These are phyloP conservation scores for Ornithoptera priamus DNA, from an alignment of 2,888 invertebrate genomes.

Conservation along the genomic window DNA sequence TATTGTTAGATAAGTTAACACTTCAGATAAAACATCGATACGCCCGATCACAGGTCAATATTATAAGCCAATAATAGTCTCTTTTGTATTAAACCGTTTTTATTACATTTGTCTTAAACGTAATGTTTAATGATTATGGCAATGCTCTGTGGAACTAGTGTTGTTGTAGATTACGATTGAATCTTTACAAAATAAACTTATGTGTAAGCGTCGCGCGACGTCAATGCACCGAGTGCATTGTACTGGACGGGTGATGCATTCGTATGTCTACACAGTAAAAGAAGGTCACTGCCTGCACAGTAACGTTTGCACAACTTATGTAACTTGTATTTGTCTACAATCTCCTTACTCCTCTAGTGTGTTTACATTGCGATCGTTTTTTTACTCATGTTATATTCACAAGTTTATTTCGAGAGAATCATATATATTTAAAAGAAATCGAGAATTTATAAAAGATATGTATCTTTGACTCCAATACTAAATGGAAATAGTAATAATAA, in stretches of 20 bases:
- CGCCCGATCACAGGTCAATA: not conserved
- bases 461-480: not conserved
- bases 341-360: conserved; percentile 50
- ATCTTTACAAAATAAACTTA: conserved; percentile 53
- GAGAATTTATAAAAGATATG: no score
- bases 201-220: conserved; percentile 67
- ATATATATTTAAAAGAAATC: not conserved
- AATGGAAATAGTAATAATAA: not conserved
- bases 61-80: not conserved
- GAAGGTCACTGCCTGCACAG: conserved; percentile 69
- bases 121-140: not conserved
- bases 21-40: not conserved
- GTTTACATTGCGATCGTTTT: conserved; percentile 30
- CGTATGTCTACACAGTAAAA: conserved; percentile 54
- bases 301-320: conserved; percentile 62
- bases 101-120: not conserved
- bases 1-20: not conserved
- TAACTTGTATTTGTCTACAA: conserved; percentile 60
- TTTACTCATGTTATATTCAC: not conserved
- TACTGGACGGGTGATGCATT: conserved; percentile 68
- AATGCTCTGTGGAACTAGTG: not conserved
- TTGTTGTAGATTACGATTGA: not conserved
- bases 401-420: not conserved
- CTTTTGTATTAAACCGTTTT: no score
- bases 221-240: conserved; percentile 67